Percentiles rank a stretch among this genome's conserved stretches.
Evolutionary conservation across 2,888 invertebrate species (phyloP).

Genomic region (Trypoxylon attenuatum): DNA sequence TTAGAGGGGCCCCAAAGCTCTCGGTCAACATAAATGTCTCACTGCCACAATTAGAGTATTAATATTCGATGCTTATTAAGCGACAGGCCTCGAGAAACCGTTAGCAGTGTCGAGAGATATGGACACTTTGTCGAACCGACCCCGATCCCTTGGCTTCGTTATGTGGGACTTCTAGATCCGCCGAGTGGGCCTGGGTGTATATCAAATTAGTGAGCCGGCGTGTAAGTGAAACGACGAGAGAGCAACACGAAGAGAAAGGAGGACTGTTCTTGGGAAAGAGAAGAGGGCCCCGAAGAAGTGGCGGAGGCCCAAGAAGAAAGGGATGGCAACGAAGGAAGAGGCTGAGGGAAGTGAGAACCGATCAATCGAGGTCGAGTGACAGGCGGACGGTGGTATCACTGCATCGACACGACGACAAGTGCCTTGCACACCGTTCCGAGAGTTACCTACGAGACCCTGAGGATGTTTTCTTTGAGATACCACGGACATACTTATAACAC

Average conservation of each 20-base stretch:
- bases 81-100: no score
- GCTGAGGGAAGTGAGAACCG: slow-evolving; percentile 55
- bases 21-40: no score
- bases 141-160: slow-evolving; percentile 19
- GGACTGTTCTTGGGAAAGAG: slow-evolving; percentile 25
- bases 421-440: slow-evolving; percentile 55
- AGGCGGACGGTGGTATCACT: slow-evolving; percentile 61
- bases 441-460: slow-evolving; percentile 53
- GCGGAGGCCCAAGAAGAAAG: neutral
- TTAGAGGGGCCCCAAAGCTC: no score
- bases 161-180: slow-evolving; percentile 19
- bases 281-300: slow-evolving; percentile 9
- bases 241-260: slow-evolving; percentile 36
- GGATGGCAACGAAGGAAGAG: slow-evolving; percentile 15
- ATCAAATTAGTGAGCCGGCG: slow-evolving; percentile 56
- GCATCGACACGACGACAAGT: slow-evolving; percentile 67
- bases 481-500: no score
- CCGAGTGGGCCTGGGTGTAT: slow-evolving; percentile 42
- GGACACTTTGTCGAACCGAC: slow-evolving; percentile 24
- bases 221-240: slow-evolving; percentile 50
- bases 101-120: slow-evolving; percentile 1
- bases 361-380: slow-evolving; percentile 69
- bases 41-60: no score
- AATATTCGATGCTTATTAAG: no score
- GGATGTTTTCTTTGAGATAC: no score